These are phyloP conservation scores for Leptocoma aspasia DNA, from an alignment of 2,113 vertebrate species.

Conservation along the genomic window DNA sequence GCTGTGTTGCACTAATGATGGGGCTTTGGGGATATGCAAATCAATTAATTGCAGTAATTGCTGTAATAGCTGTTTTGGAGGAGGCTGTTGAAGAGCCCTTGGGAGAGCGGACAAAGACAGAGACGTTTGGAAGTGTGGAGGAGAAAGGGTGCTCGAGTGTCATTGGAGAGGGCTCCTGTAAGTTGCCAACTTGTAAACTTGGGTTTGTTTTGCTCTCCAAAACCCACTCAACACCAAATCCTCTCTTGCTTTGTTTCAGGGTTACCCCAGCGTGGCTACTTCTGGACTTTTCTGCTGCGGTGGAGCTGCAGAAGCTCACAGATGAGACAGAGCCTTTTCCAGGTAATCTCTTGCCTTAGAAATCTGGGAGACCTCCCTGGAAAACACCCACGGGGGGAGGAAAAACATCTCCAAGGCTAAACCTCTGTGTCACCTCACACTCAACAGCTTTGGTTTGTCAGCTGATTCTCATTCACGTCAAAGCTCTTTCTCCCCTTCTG, in stretches of 20 bases:
- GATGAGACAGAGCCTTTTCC: neutral
- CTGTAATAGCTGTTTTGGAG: slow-evolving; percentile 34
- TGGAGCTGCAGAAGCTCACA: neutral
- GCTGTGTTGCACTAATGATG: slow-evolving; percentile 58
- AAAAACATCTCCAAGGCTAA: neutral
- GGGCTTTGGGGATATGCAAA: slow-evolving; percentile 61
- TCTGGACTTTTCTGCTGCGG: neutral
- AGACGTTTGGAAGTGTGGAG: neutral
- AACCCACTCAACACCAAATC: neutral
- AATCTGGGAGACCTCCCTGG: neutral
- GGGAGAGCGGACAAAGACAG: neutral
- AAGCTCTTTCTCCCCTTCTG: neutral
- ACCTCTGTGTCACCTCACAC: neutral
- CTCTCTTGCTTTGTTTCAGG: neutral
- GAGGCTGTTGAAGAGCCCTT: slow-evolving; percentile 22
- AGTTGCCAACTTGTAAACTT: neutral
- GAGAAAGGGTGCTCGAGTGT: neutral
- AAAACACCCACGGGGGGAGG: neutral
- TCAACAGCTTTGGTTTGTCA: neutral
- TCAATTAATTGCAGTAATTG: slow-evolving; percentile 57
- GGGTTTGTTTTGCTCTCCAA: neutral
- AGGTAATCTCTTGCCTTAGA: neutral
- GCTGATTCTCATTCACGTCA: neutral
- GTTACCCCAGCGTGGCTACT: neutral
- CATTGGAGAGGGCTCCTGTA: neutral